Evolutionary conservation across 1,140 invertebrate genomes (phyloP).

Genomic region (Drosophila grimshawi): DNA sequence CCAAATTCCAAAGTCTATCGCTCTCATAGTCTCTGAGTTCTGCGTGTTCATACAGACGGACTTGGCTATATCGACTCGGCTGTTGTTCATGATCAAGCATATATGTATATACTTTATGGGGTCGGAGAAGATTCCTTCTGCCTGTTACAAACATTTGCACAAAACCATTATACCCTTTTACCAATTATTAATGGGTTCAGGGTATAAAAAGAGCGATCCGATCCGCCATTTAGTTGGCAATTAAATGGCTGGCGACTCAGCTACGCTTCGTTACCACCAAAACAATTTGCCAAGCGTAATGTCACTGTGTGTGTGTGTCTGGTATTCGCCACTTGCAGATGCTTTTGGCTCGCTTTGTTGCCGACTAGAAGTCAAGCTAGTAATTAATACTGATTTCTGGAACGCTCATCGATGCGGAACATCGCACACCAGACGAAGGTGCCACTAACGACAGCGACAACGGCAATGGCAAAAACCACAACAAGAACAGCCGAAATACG

Average conservation of each 20-base stretch:
- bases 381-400: slow-evolving; percentile 79
- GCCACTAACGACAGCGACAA: slow-evolving; percentile 58
- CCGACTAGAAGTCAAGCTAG: slow-evolving; percentile 52
- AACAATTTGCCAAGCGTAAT: slow-evolving; percentile 36
- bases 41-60: too few species aligned
- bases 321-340: slow-evolving; percentile 24
- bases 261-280: slow-evolving; percentile 26
- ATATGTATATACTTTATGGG: too few species aligned
- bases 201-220: slow-evolving; percentile 15
- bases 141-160: too few species aligned
- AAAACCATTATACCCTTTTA: too few species aligned
- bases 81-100: too few species aligned
- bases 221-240: slow-evolving; percentile 59
- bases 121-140: too few species aligned
- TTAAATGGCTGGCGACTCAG: slow-evolving; percentile 37
- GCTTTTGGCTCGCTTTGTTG: slow-evolving; percentile 26
- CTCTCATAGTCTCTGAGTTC: too few species aligned
- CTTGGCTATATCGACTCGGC: too few species aligned
- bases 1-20: too few species aligned
- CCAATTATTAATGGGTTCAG: too few species aligned
- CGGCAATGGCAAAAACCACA: slow-evolving; percentile 46
- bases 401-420: slow-evolving; percentile 58
- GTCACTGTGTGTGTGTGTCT: slow-evolving; percentile 6
- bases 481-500: slow-evolving; percentile 41
- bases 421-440: slow-evolving; percentile 55